Percentiles rank a stretch among this genome's conserved stretches.
Conservation (phyloP, 2,797 vertebrate species). For the Dipus sagitta region DNA sequence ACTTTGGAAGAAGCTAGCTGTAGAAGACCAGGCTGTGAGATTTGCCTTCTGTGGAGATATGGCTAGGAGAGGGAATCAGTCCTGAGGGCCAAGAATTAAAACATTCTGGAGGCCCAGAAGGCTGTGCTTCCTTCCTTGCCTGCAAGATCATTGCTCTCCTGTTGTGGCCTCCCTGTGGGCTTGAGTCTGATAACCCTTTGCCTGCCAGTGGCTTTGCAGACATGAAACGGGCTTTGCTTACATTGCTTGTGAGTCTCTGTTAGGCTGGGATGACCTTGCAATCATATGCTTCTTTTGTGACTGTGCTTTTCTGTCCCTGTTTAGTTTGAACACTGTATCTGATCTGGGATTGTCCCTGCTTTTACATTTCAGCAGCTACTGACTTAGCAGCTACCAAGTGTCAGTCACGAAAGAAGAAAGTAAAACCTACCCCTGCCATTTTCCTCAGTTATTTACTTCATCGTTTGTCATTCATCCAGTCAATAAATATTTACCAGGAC, state of each 20-base stretch:
- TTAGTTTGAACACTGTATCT: not conserved
- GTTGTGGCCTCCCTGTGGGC: accelerated
- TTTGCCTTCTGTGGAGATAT: not conserved
- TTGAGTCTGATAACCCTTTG: not conserved
- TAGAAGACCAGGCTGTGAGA: not conserved
- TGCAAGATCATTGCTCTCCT: not conserved
- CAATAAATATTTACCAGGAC: not conserved
- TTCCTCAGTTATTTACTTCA: slow-evolving; percentile 45
- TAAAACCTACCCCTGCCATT: not conserved
- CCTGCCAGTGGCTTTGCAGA: not conserved
- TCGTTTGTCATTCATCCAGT: slow-evolving; percentile 16
- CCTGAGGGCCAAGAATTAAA: not conserved
- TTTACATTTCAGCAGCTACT: slow-evolving; percentile 34
- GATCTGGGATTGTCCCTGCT: not conserved
- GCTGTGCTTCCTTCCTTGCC: not conserved
- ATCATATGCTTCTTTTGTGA: not conserved
- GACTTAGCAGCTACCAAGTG: not conserved
- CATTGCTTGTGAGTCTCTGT: not conserved
- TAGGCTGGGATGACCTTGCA: not conserved
- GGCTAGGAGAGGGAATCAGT: not conserved
- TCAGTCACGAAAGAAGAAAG: slow-evolving; percentile 46
- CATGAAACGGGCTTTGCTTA: not conserved
- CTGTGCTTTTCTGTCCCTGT: not conserved
- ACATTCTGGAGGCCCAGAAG: not conserved
- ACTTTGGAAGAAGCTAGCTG: not conserved